A percentile compares a stretch with the other conserved stretches of the same genome.
Conservation (phyloP, 2,888 invertebrate genomes). For the Gymnoscelis rufifasciata region DNA sequence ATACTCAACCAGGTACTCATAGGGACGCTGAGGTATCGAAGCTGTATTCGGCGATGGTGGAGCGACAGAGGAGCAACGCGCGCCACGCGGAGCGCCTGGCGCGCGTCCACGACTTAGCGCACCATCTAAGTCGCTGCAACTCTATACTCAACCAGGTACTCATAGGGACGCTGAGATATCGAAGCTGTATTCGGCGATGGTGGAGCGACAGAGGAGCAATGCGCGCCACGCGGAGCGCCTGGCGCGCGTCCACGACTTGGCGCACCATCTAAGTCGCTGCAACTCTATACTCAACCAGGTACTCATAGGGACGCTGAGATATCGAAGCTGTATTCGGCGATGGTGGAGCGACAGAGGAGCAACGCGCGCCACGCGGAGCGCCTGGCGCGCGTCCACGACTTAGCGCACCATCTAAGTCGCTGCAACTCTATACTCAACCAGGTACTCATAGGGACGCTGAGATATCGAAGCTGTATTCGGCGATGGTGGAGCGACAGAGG, state of each 20-base stretch:
- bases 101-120: conserved; percentile 89
- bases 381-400: conserved; percentile 88
- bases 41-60: conserved; percentile 84
- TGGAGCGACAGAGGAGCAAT: conserved; percentile 84
- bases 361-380: conserved; percentile 93
- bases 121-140: conserved; percentile 89
- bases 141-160: conserved; percentile 82
- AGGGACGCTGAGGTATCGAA: conserved; percentile 85
- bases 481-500: conserved; percentile 84
- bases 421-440: conserved; percentile 87
- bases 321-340: not conserved
- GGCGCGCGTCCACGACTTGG: conserved; percentile 88
- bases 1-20: conserved; percentile 82
- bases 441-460: no score
- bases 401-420: conserved; percentile 88
- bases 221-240: conserved; percentile 92
- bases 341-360: conserved; percentile 84
- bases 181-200: conserved; percentile 81
- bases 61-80: conserved; percentile 84
- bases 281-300: conserved; percentile 84
- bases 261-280: conserved; percentile 89
- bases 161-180: no score
- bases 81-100: conserved; percentile 91
- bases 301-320: no score
- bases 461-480: not conserved